Evolutionary conservation across 37 sponge, comb jelly and placozoan species (phyloP).

Genomic region (Haliclona indistincta): DNA sequence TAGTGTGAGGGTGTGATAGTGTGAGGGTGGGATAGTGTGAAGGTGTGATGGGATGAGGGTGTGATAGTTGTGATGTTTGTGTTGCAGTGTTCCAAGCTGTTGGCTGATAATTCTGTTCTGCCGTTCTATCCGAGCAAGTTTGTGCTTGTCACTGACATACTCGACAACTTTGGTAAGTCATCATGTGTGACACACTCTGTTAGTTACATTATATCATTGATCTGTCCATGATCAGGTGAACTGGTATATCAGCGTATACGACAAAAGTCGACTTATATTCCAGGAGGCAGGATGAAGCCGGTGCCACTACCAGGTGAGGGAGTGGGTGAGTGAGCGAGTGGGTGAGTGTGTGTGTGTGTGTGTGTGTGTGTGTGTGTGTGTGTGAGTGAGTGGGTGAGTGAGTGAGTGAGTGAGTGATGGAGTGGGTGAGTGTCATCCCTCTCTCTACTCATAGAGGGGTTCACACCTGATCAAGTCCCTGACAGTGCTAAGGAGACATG

Average conservation of each 20-base stretch:
- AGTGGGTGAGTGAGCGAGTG: background rate
- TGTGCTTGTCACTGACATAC: constrained; percentile 96
- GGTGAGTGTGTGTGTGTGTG: background rate
- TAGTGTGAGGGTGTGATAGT: background rate
- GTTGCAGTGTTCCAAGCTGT: constrained; percentile 87
- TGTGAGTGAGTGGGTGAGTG: constrained; percentile 16
- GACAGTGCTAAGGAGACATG: constrained; percentile 96
- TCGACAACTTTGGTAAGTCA: constrained; percentile 94
- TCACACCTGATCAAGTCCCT: constrained; percentile 93
- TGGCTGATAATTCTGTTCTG: constrained; percentile 84
- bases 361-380: background rate
- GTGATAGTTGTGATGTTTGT: background rate
- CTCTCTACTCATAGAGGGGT: constrained; percentile 47
- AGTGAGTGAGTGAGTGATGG: no score
- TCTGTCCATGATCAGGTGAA: constrained; percentile 39
- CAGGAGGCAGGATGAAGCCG: constrained; percentile 43
- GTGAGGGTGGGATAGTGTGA: constrained; percentile 24
- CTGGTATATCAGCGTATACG: constrained; percentile 89
- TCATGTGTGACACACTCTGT: no score
- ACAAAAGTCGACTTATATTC: constrained; percentile 70
- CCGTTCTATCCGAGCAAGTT: constrained; percentile 99
- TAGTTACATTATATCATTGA: background rate
- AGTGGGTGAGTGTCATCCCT: background rate
- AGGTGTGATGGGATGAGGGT: background rate
- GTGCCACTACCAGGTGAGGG: constrained; percentile 66